phyloP scores from a whole-genome alignment of 2,888 invertebrate genomes.

The Cistogaster globosa region DNA sequence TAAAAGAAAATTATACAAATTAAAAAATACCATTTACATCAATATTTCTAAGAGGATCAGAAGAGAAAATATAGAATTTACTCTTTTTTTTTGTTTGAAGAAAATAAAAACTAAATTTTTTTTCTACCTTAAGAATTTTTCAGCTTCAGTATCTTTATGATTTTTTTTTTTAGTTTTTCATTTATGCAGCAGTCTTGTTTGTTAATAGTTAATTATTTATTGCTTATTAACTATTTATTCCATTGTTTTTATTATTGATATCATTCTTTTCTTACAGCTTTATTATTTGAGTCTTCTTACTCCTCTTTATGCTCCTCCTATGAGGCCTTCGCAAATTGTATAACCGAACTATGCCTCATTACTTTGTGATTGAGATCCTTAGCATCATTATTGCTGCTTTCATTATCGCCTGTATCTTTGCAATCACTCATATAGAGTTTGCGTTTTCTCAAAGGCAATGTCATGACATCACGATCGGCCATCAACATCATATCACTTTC shows the following conservation, averaged over 20 bases:
- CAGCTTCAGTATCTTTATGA: constrained; percentile 18
- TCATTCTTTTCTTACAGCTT: constrained; percentile 7
- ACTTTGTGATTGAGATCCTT: constrained; percentile 77
- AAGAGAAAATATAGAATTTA: background rate
- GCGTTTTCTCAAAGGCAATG: constrained; percentile 90
- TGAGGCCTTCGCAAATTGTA: constrained; percentile 91
- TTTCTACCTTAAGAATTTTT: constrained; percentile 47
- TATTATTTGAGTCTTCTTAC: background rate
- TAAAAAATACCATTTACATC: background rate
- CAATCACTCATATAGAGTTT: constrained; percentile 89
- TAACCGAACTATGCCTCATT: constrained; percentile 88
- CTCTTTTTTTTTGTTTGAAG: background rate
- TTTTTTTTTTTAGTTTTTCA: constrained; percentile 45
- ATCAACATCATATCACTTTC: constrained; percentile 84
- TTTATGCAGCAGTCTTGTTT: constrained; percentile 68
- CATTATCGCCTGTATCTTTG: constrained; percentile 37
- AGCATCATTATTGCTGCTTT: constrained; percentile 37
- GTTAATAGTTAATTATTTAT: constrained; percentile 41
- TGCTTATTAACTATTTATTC: constrained; percentile 51
- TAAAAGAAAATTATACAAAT: constrained; percentile 26
- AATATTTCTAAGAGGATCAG: background rate
- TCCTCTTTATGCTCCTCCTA: constrained; percentile 77
- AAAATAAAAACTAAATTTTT: constrained; percentile 31
- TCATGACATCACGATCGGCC: constrained; percentile 85
- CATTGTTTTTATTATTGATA: constrained; percentile 43